Percentiles rank a stretch among this genome's conserved stretches.
Evolutionary conservation across 2,797 vertebrate genomes (phyloP).

Genomic region (Mus minutoides): DNA sequence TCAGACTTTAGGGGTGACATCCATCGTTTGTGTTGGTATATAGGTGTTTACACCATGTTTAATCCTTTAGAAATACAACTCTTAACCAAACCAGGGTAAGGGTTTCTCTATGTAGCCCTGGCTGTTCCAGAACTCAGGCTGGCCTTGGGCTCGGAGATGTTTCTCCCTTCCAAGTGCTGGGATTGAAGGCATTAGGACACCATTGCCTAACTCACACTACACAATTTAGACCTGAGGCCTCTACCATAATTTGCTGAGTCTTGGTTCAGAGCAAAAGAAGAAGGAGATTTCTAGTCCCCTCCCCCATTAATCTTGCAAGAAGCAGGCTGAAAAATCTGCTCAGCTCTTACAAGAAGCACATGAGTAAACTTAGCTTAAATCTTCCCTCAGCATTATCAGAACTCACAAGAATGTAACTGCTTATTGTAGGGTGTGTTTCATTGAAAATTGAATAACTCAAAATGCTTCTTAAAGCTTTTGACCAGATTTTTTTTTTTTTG

Average conservation of each 20-base stretch:
- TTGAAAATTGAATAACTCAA: not conserved
- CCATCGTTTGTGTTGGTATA: not conserved
- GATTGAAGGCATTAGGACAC: not conserved
- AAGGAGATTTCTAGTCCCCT: not conserved
- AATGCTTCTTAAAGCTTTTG: constrained; percentile 18
- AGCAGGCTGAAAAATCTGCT: not conserved
- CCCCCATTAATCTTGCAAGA: not conserved
- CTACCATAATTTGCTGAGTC: not conserved
- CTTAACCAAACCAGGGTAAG: not conserved
- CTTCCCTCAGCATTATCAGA: not conserved
- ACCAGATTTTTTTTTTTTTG: not conserved
- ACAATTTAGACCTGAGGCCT: not conserved
- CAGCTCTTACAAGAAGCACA: not conserved
- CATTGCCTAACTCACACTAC: not conserved
- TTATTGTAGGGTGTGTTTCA: not conserved
- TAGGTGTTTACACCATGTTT: not conserved
- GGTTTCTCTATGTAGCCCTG: not conserved
- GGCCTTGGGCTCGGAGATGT: not conserved
- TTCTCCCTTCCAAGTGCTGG: not conserved
- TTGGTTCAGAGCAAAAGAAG: not conserved
- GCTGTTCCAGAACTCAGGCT: not conserved
- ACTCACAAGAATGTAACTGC: not conserved
- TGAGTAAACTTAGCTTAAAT: not conserved
- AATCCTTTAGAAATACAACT: constrained; percentile 1
- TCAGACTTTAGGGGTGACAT: not conserved